These are phyloP conservation scores for Ptycholaimellus sp. DNA, from an alignment of 2,888 invertebrate genomes.

Conservation along the genomic window DNA sequence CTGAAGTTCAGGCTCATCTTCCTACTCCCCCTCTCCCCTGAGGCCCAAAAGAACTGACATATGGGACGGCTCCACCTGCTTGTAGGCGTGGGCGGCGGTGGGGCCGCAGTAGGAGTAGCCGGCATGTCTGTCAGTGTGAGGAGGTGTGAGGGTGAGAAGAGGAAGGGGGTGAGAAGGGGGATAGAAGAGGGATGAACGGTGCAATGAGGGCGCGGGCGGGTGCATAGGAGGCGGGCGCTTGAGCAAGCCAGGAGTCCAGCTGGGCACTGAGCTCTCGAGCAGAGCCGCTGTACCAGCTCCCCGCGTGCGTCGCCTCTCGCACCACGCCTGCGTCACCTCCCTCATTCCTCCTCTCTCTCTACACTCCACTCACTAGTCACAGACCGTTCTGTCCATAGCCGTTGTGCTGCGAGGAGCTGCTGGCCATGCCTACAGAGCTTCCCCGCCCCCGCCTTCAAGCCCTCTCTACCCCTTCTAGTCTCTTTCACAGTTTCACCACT, in stretches of 20 bases:
- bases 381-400: too few relatives aligned
- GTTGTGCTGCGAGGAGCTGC: too few relatives aligned
- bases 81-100: slow-evolving; percentile 80
- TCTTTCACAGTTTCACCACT: too few relatives aligned
- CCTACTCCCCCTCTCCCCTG: too few relatives aligned
- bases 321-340: too few relatives aligned
- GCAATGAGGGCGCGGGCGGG: slow-evolving; percentile 31
- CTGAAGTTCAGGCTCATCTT: slow-evolving; percentile 25
- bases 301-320: slow-evolving; percentile 29
- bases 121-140: slow-evolving; percentile 91
- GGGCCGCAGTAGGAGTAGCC: slow-evolving; percentile 93
- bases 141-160: too few relatives aligned
- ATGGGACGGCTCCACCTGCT: slow-evolving; percentile 55
- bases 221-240: slow-evolving; percentile 13
- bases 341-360: too few relatives aligned
- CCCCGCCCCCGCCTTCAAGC: too few relatives aligned
- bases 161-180: too few relatives aligned
- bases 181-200: slow-evolving; percentile 29
- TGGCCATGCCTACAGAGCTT: too few relatives aligned
- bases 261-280: slow-evolving; percentile 61
- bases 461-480: too few relatives aligned
- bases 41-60: slow-evolving; percentile 32
- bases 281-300: slow-evolving; percentile 35
- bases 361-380: too few relatives aligned
- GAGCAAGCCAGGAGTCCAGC: slow-evolving; percentile 55